Evolutionary conservation across 2,888 invertebrate species (phyloP), one percentile per base, ranked within the genome.

Genomic region (Geotrupes spiniger): DNA sequence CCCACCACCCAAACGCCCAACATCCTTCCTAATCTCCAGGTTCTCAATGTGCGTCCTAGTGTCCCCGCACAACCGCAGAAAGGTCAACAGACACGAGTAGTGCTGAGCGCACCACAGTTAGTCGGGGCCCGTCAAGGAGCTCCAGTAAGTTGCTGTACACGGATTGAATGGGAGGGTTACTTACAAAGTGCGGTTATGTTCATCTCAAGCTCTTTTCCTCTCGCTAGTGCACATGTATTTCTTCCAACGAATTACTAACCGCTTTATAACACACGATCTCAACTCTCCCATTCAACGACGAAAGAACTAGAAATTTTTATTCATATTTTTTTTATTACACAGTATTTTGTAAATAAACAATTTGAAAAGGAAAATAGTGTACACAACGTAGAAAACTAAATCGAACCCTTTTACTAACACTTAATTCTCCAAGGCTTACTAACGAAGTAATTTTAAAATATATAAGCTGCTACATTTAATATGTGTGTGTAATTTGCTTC

Each of bases 21-120:
- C 62, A 69, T 73, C 71, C 70, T 73, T 54, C 72, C 73, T 64
- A 89, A 88, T 75, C 88, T 92, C 64, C 89, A 89, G 74, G 88
- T 92, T 68, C 79, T 92, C 61, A 92, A 91, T 73, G 88, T 89
- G 79, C 80, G 91, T 60, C 85, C 88, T 43, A 84, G 83, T 52
- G 79, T 84, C 52, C 85, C 88, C 37, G 79, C 79, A 60, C 78
- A 84, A 60, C 78, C 82, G 53, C 87, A 87, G 71, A 90, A 90
- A 74, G 82, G 84, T 48, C 85, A 89, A 54, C 82, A 89, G 51
- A 85, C 89, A 42, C 81, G 92, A 66, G 89, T 93, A 63, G 87
- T 92, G 62, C 86, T 92, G 62, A 88, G 87, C 63, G 79, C 84
- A 54, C 89, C 85, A 63, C 89, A 90, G 73, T 84, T 92, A 76